Conservation (phyloP, 2,113 vertebrate species). For the Mola mola region DNA sequence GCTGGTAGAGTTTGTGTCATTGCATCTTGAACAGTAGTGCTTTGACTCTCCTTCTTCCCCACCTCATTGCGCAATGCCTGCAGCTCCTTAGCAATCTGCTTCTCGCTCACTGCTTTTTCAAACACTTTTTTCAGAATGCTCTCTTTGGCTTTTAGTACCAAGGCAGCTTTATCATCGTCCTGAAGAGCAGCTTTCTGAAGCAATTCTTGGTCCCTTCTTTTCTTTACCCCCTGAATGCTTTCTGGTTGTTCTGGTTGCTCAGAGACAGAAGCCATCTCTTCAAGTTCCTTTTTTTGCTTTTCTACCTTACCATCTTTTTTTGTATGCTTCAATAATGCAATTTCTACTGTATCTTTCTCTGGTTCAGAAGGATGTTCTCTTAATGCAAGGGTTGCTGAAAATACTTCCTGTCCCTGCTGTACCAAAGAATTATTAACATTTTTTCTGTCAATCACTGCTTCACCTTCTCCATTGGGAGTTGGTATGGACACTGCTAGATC, state of each 20-base stretch:
- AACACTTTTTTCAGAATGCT: conserved; percentile 81
- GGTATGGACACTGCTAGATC: neutral
- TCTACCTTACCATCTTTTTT: conserved; percentile 30
- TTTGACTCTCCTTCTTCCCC: conserved; percentile 56
- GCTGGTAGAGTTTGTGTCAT: neutral
- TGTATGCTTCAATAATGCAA: neutral
- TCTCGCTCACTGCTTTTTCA: conserved; percentile 76
- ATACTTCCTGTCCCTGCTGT: conserved; percentile 12
- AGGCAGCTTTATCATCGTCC: conserved; percentile 67
- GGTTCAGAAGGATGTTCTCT: conserved; percentile 3
- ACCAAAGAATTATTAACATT: conserved; percentile 4
- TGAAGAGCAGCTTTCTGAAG: conserved; percentile 60
- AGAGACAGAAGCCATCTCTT: conserved; percentile 29
- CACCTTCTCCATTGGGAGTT: neutral
- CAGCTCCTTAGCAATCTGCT: conserved; percentile 77
- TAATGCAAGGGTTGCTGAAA: neutral
- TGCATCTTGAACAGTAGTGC: neutral
- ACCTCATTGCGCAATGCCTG: conserved; percentile 67
- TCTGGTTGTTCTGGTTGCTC: conserved; percentile 14
- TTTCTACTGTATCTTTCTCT: conserved; percentile 10
- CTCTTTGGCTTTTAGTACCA: conserved; percentile 81
- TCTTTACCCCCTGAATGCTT: conserved; percentile 41
- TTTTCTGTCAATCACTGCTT: conserved; percentile 8
- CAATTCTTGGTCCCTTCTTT: conserved; percentile 31
- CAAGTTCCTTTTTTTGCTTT: conserved; percentile 9